These are phyloP conservation scores for Euleptes europaea DNA, from an alignment of 2,113 vertebrate genomes.

Conservation along the genomic window DNA sequence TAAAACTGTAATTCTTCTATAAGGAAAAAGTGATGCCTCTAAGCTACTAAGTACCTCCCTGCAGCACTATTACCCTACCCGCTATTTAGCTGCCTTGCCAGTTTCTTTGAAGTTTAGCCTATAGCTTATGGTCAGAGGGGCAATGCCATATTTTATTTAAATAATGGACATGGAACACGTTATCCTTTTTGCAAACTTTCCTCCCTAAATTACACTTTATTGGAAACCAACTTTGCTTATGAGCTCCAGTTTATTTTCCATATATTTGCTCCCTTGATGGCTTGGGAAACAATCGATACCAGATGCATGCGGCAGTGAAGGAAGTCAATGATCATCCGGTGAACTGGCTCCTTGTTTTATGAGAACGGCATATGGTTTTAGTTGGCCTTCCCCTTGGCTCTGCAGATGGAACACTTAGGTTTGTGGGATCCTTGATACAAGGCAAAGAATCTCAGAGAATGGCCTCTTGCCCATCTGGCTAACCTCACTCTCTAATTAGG, in stretches of 20 bases:
- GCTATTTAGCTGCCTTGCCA: conserved; percentile 14
- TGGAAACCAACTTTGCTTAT: conserved; percentile 41
- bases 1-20: neutral
- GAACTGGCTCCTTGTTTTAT: conserved; percentile 55
- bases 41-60: neutral
- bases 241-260: conserved; percentile 49
- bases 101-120: neutral
- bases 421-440: conserved; percentile 37
- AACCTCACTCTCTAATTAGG: neutral
- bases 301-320: conserved; percentile 56
- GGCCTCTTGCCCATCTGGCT: conserved; percentile 14
- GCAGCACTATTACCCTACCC: neutral
- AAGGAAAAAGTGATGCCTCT: neutral
- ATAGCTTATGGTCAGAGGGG: neutral
- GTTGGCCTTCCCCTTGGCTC: conserved; percentile 54
- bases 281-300: conserved; percentile 53
- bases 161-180: conserved; percentile 19
- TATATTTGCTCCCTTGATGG: conserved; percentile 42
- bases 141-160: conserved; percentile 37
- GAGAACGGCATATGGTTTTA: conserved; percentile 65
- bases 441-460: conserved; percentile 48
- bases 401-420: conserved; percentile 42
- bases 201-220: conserved; percentile 33
- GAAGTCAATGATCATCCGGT: conserved; percentile 57
- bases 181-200: conserved; percentile 39